Conservation (phyloP, 2,797 vertebrate species). For the Betta splendens region DNA sequence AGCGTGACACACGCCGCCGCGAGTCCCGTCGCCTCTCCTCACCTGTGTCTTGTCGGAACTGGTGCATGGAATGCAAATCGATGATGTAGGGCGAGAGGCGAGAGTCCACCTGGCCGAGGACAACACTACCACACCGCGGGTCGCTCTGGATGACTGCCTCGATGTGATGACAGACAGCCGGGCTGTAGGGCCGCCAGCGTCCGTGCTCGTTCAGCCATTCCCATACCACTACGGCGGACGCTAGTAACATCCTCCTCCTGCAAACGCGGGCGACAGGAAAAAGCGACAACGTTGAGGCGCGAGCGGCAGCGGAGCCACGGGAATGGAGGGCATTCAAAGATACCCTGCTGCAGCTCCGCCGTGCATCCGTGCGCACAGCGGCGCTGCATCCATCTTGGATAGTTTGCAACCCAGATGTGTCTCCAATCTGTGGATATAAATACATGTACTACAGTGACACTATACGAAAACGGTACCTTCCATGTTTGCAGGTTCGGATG, state of each 20-base stretch:
- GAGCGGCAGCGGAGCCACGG: conserved; percentile 2
- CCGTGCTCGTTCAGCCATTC: conserved; percentile 99
- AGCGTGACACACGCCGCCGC: conserved; percentile 7
- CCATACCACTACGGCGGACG: conserved; percentile 94
- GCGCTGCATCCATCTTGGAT: conserved; percentile 79
- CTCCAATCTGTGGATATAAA: conserved; percentile 48
- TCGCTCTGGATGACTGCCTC: conserved; percentile 93
- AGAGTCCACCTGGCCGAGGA: conserved; percentile 93
- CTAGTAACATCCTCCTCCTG: conserved; percentile 90
- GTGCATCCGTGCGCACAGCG: conserved; percentile 67
- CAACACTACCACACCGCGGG: conserved; percentile 90
- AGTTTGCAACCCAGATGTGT: conserved; percentile 67
- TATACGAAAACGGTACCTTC: conserved; percentile 72
- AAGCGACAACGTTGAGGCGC: conserved; percentile 11
- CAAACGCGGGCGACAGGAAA: conserved; percentile 33
- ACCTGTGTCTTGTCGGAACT: conserved; percentile 95
- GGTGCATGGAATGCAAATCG: conserved; percentile 95
- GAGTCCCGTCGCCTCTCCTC: conserved; percentile 24
- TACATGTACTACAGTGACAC: conserved; percentile 43
- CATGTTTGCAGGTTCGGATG: conserved; percentile 70
- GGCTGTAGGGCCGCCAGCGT: conserved; percentile 96
- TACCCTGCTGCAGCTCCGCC: conserved; percentile 47
- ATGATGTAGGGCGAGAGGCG: conserved; percentile 93
- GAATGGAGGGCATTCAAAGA: conserved; percentile 46
- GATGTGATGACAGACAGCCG: conserved; percentile 95